These are phyloP conservation scores for Cataglyphis rosenhaueri DNA, from an alignment of 2,888 invertebrate species.

Conservation along the genomic window DNA sequence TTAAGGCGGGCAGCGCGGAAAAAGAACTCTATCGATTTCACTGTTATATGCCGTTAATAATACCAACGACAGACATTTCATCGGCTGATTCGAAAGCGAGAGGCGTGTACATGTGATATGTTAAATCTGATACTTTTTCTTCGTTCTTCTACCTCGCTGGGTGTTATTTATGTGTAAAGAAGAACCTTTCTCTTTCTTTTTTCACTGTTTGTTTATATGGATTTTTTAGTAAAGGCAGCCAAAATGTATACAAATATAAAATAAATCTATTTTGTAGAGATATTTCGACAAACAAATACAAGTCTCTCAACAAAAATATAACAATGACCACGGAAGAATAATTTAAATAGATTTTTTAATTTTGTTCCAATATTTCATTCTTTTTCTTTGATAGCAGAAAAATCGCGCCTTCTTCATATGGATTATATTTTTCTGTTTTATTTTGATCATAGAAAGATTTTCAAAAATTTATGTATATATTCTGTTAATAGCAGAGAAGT, in stretches of 20 bases:
- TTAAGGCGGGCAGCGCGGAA: conserved; percentile 31
- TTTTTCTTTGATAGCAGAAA: neutral
- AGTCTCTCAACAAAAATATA: neutral
- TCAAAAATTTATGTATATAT: conserved; percentile 5
- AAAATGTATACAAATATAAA: neutral
- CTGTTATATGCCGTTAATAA: conserved; percentile 59
- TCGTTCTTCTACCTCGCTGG: neutral
- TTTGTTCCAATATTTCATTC: neutral
- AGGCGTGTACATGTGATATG: conserved; percentile 35
- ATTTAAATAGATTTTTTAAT: neutral
- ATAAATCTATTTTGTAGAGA: neutral
- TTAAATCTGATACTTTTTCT: conserved; percentile 4
- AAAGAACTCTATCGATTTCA: conserved; percentile 64
- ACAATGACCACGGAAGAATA: neutral
- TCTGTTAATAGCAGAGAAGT: neutral
- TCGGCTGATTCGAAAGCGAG: conserved; percentile 47
- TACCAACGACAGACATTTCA: conserved; percentile 51
- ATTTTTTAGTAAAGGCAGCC: neutral
- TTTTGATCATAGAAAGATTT: neutral
- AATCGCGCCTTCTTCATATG: neutral
- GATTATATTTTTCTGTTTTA: neutral
- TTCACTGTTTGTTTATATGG: neutral
- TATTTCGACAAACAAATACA: neutral
- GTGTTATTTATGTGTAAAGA: no score
- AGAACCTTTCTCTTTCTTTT: neutral